Evolutionary conservation across 2,888 invertebrate species (phyloP).

Genomic region (Belgica antarctica): DNA sequence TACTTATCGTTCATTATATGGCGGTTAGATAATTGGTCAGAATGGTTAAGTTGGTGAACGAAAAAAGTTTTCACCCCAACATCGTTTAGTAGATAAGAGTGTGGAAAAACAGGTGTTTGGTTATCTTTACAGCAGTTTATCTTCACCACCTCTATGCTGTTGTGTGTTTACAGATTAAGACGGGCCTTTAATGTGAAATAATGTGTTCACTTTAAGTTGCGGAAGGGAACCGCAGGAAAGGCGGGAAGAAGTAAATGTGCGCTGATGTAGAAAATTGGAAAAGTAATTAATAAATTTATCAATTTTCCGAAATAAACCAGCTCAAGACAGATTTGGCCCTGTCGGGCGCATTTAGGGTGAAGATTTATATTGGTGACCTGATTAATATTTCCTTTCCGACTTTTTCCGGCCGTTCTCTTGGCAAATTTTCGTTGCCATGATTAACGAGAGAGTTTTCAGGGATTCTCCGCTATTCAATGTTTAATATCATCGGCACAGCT

Average conservation of each 20-base stretch:
- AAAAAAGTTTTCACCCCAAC: too few species aligned
- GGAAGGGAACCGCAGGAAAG: too few species aligned
- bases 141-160: not conserved
- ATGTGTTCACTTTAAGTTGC: conserved; percentile 26
- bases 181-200: not conserved
- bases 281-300: conserved; percentile 42
- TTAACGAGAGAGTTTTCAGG: conserved; percentile 17
- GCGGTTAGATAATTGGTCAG: too few species aligned
- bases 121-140: not conserved
- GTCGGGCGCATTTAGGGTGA: not conserved
- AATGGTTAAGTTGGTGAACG: too few species aligned
- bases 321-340: not conserved
- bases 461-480: conserved; percentile 6
- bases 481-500: conserved; percentile 8
- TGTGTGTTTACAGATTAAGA: not conserved
- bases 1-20: too few species aligned
- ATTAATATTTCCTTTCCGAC: conserved; percentile 29
- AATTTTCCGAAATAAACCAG: conserved; percentile 15
- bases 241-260: not conserved
- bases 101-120: conserved; percentile 6
- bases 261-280: conserved; percentile 15
- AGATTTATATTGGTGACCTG: conserved; percentile 41
- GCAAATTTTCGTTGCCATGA: not conserved
- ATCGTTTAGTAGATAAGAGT: too few species aligned
- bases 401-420: not conserved